These are phyloP conservation scores for Emydura subglobosa DNA, from an alignment of 2,113 vertebrate genomes.

Conservation along the genomic window DNA sequence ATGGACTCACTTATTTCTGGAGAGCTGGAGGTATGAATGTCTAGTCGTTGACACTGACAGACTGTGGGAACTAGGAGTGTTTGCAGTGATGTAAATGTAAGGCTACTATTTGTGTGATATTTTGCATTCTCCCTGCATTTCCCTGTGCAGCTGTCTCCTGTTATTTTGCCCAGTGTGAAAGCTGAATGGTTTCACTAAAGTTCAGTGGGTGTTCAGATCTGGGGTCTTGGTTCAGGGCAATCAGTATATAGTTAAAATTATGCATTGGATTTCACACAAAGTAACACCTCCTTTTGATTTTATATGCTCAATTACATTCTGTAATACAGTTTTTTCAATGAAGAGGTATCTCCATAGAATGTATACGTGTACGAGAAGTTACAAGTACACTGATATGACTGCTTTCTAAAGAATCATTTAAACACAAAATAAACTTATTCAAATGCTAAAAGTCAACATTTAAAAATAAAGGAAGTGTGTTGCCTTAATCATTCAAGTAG, in stretches of 20 bases:
- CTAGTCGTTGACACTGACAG: not conserved
- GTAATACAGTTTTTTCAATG: too few relatives aligned
- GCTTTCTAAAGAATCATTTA: not conserved
- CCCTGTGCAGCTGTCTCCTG: not conserved
- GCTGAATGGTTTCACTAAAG: not conserved
- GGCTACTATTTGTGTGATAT: not conserved
- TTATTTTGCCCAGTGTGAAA: not conserved
- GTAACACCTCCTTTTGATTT: not conserved
- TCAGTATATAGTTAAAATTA: fast-evolving
- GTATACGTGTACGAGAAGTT: not conserved
- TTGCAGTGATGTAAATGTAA: not conserved
- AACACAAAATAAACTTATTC: not conserved
- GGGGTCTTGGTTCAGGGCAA: not conserved
- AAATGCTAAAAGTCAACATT: not conserved
- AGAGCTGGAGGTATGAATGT: not conserved
- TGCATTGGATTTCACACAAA: not conserved
- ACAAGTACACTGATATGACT: not conserved
- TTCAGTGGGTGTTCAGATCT: not conserved
- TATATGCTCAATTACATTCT: too few relatives aligned
- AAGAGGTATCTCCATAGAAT: not conserved
- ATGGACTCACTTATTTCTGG: not conserved
- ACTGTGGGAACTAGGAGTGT: not conserved
- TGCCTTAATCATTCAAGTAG: not conserved
- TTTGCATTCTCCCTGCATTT: not conserved
- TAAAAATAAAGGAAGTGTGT: not conserved